Evolutionary conservation across 2,113 vertebrate genomes (phyloP), one percentile per base, ranked within the genome.

Genomic region (Hippocampus barbouri): DNA sequence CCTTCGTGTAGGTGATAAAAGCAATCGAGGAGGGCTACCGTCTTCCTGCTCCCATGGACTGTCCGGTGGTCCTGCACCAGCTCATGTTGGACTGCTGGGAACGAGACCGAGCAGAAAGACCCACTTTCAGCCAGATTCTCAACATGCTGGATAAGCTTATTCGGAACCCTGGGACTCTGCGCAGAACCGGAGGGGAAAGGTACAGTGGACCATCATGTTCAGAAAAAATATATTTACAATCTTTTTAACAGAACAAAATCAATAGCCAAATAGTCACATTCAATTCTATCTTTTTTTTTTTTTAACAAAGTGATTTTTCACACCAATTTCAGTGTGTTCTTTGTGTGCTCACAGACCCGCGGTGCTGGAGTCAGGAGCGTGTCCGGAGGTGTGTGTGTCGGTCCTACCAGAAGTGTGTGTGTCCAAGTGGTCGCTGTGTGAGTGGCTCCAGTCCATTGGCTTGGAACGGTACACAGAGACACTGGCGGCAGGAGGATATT

Each of bases 81-180:
- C 92, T 98, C 21, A 98, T 98, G 97, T 83, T 98, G 67, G 97
- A 98, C 77, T 98, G 97, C 78, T 98, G 97, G 97, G 96, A 98
- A 89, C 95, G 95, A 75, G 97, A 98, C 63, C 86, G 97, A 43
- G 94, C 94, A 0, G 96, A 98, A 89, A 94, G 97, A 75, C 97
- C 97, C 68, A 98, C 96, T 73, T 98, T 98, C 81, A 95, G 94
- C 73, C 97, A 98, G 92, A 98, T 98, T 11, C 96, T 98, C 89
- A 98, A 96, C 93, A 97, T 98, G 96, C 87, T 98, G 92, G 97
- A 98, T 83, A 98, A 98, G 89, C 95, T 98, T 72, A 98, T 98
- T 87, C 95, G 97, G 65, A 98, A 98, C 83, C 97, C 97, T 38
- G 96, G 95, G 83, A 97, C 95, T 77, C 91, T 98, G 82, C 97